Base-by-base conservation (phyloP, 2,888 invertebrate genomes). In the Kuschelorhynchus macadamiae region DNA sequence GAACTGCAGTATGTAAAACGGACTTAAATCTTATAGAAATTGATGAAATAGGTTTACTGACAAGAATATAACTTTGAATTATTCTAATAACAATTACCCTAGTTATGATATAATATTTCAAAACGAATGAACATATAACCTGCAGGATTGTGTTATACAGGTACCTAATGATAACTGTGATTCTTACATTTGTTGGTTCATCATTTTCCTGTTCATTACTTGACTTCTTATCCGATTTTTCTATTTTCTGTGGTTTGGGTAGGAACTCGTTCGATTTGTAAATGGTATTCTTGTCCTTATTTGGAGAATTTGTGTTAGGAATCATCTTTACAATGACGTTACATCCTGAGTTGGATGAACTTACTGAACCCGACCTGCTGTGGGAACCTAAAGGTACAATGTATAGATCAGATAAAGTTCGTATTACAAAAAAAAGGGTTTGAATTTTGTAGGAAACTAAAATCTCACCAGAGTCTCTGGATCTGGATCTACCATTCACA, bases 341-440 rank as follows among this genome's bases (percentile, higher is more conserved):
- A 71, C 82, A 81, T 2, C 80, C 81, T 18, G 84, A 84, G 73
- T 82, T 83, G 11, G 81, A 79, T 12, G 83, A 84, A 66, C 84
- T 84, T 3, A 81, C 80, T 4, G 84, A 84, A 14, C 83, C 83
- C n/a, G 91, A 91, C 36, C 92, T 86, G 76, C 91, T 92, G 84
- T 92, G 92, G 70, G 92, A 92, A 65, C 92, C 91, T 55, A 91
- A 91, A 82, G 25, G 25, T n/a, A n/a, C n/a, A n/a, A n/a, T n/a
- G n/a, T n/a, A n/a, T n/a, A n/a, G n/a, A n/a, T n/a, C n/a, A n/a
- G n/a, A n/a, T n/a, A n/a, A n/a, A n/a, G n/a, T n/a, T n/a, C n/a
- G n/a, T n/a, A n/a, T n/a, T n/a, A n/a, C n/a, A n/a, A n/a, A n/a
- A n/a, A n/a, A n/a, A n/a, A n/a, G n/a, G n/a, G n/a, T n/a, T n/a